Percentiles rank a stretch among this genome's conserved stretches.
phyloP scores from a whole-genome alignment of 1,140 invertebrate species.

The Melanaphis sacchari region DNA sequence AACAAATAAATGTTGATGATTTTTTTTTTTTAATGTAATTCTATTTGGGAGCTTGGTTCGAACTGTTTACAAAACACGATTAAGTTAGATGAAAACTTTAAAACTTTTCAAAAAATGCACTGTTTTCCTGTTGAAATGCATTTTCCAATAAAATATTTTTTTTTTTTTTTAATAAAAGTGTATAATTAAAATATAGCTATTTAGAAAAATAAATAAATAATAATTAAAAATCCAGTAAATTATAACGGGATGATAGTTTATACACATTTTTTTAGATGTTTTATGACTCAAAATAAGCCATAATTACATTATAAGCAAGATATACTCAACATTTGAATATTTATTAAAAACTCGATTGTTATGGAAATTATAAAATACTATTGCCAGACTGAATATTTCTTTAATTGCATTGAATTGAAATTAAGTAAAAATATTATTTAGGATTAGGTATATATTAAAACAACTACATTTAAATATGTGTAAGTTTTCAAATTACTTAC shows the following conservation, averaged over 20 bases:
- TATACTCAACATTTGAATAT: not conserved
- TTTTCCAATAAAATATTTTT: slow-evolving; percentile 4
- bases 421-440: not conserved
- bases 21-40: slow-evolving; percentile 26
- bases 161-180: not conserved
- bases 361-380: not conserved
- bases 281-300: not conserved
- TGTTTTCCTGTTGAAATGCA: not conserved
- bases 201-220: not conserved
- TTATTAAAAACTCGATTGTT: not conserved
- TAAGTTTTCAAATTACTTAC: not conserved
- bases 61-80: not conserved
- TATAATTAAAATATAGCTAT: not conserved
- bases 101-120: slow-evolving; percentile 7
- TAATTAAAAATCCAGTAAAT: slow-evolving; percentile 2
- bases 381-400: not conserved
- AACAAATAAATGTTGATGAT: slow-evolving; percentile 49
- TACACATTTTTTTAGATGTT: not conserved
- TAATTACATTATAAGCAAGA: not conserved
- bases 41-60: not conserved
- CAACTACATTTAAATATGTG: not conserved
- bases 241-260: not conserved
- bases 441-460: not conserved
- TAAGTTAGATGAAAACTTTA: not conserved
- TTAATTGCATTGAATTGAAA: not conserved